Evolutionary conservation across 2,797 vertebrate species (phyloP).

Genomic region (Chelon auratus): DNA sequence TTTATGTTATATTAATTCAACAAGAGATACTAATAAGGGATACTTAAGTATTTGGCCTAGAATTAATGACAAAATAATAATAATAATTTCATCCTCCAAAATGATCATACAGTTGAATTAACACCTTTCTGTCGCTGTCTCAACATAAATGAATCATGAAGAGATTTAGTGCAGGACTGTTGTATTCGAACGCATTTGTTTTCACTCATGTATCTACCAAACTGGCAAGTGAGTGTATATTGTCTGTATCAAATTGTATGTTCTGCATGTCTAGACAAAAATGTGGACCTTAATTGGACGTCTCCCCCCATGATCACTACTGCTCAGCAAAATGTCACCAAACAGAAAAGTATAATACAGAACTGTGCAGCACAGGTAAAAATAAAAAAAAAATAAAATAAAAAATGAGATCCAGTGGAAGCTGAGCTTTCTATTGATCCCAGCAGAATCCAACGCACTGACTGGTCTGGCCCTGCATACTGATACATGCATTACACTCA

Average conservation of each 20-base stretch:
- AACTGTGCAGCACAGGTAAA: conserved; percentile 4
- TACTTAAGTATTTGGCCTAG: too few species aligned
- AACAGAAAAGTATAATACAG: conserved; percentile 9
- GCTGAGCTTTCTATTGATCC: conserved; percentile 76
- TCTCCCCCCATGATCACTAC: background rate
- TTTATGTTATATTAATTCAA: background rate
- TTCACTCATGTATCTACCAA: background rate
- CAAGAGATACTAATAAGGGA: background rate
- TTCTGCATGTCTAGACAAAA: background rate
- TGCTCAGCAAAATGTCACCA: conserved; percentile 18
- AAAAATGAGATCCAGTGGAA: conserved; percentile 41
- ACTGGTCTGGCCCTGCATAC: conserved; percentile 71
- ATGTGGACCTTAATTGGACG: background rate
- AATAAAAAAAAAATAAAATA: conserved; percentile 23
- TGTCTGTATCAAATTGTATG: background rate
- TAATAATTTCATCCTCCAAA: too few species aligned
- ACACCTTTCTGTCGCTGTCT: too few species aligned
- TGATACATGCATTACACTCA: conserved; percentile 79
- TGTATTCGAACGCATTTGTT: background rate
- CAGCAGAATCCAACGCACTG: conserved; percentile 60
- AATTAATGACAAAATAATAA: background rate
- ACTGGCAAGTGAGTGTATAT: too few species aligned
- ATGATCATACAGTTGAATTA: too few species aligned
- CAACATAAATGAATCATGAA: too few species aligned
- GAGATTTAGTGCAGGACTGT: too few species aligned